Conservation (phyloP, 2,797 vertebrate genomes). For the Loriculus beryllinus region DNA sequence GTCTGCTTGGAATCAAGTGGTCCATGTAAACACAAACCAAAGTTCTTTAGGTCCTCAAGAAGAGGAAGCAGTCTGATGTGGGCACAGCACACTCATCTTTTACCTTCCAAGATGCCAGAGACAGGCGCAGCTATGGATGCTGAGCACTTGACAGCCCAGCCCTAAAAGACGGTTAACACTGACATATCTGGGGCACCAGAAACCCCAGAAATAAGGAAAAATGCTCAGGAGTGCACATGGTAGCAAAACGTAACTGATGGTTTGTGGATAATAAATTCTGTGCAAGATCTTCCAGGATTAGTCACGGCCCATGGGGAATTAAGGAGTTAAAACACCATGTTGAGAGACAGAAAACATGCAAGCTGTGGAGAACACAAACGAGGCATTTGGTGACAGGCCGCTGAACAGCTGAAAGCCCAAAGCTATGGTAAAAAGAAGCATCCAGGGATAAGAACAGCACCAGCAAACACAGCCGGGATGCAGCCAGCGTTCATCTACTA, state of each 20-base stretch:
- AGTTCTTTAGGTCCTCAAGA: neutral
- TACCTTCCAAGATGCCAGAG: neutral
- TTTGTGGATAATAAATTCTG: neutral
- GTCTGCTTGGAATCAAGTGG: neutral
- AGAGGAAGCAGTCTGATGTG: neutral
- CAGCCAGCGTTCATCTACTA: neutral
- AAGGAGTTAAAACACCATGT: neutral
- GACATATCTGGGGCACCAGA: neutral
- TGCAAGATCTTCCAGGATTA: neutral
- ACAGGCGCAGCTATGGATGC: neutral
- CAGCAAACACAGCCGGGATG: neutral
- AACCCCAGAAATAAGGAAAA: neutral
- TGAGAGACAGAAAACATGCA: neutral
- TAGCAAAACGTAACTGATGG: neutral
- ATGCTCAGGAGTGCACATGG: neutral
- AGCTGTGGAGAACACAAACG: neutral
- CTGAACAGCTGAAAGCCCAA: neutral
- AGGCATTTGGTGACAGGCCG: neutral
- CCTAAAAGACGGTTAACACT: neutral
- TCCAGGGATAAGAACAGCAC: neutral
- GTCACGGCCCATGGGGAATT: neutral
- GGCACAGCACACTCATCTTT: neutral
- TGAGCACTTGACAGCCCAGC: neutral
- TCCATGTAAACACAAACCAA: neutral
- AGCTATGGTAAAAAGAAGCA: neutral